Evolutionary conservation across 2,113 vertebrate species (phyloP), one percentile per base, ranked within the genome.

Genomic region (Xiphophorus maculatus): DNA sequence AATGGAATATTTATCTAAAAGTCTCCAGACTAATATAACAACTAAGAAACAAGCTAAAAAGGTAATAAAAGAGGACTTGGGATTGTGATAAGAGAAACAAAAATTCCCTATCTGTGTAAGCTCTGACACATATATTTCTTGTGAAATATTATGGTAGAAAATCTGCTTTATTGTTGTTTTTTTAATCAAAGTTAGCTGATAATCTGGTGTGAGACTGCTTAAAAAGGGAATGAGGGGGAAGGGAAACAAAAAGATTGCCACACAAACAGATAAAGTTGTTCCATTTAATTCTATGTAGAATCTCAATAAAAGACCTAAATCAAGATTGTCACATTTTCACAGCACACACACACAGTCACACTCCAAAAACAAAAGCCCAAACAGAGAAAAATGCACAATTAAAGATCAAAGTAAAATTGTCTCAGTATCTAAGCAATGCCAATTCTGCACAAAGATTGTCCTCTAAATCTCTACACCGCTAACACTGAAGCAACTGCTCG

Each of bases 321-420:
- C 89, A 93, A 93, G 95, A 95, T 95, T 95, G 95, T 95, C 95
- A 95, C 94, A 94, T 94, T 93, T 94, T 89, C 94, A 95, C 95
- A 91, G 92, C 93, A 95, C 94, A 90, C 90, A 82, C 91, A 90
- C 87, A 87, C 81, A 86, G 80, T 76, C 90, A 91, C 92, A 92
- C 92, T 84, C 90, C 76, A 88, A 91, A 93, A 67, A 28, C 62
- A 63, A 63, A 63, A 63, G 28, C 14, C 14, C 15, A n/a, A 66
- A 66, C 28, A 30, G n/a, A 89, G 89, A 88, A 89, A 89, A 89
- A 92, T 87, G 80, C 89, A 93, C 85, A 90, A 79, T 90, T 92
- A 91, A 72, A 90, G 84, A 90, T 90, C 85, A 90, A 87, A 76
- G 84, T 84, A 89, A 66, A 92, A 93, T 88, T 89, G 88, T 89